Base-by-base conservation (phyloP, 2,113 vertebrate genomes). In the Leiothrix lutea region DNA sequence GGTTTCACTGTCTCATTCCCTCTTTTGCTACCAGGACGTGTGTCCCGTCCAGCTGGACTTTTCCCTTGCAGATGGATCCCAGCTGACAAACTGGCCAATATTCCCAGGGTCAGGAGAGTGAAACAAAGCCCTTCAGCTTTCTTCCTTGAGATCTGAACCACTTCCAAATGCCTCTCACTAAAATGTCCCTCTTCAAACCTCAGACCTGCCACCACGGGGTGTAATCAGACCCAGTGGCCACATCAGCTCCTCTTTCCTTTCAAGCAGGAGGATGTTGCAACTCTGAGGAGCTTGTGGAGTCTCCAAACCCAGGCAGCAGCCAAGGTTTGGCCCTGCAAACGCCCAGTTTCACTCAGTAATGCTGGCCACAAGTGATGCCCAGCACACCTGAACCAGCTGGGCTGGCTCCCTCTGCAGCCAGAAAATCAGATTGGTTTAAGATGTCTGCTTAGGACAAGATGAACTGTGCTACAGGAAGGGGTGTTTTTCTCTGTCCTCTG, bases 131-230 rank as follows among this genome's bases (percentile, higher is more conserved):
- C 14, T 78, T 48, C 45, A 40, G 6, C 29, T 14, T 17, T 7
- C 42, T 47, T 31, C 64, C 21, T 0, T 38, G 47, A 19, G 25
- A 45, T 8, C 5, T 83, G n/a, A 72, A 54, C 28, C 50, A 35
- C 9, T 40, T 12, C 33, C 29, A 26, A 35, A 25, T 7, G 28
- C 29, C 11, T 73, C 11, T n/a, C 48, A 25, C 14, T 28, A 11
- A 72, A 74, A 45, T 0, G n/a, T n/a, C n/a, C n/a, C 2, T 4
- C 35, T 33, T 38, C 71, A 51, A 67, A 72, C 23, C 62, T 69
- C 58, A 66, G 20, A 31, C 4, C 11, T 1, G 11, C 75, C 35
- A 16, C 48, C 50, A 18, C 0, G 0, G 4, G 29, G 4, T 38
- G 8, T 9, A 22, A 75, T 25, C 58, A 35, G 13, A 61, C 11